Evolutionary conservation across 2,888 invertebrate genomes (phyloP).

Genomic region (Trichopria drosophilae): DNA sequence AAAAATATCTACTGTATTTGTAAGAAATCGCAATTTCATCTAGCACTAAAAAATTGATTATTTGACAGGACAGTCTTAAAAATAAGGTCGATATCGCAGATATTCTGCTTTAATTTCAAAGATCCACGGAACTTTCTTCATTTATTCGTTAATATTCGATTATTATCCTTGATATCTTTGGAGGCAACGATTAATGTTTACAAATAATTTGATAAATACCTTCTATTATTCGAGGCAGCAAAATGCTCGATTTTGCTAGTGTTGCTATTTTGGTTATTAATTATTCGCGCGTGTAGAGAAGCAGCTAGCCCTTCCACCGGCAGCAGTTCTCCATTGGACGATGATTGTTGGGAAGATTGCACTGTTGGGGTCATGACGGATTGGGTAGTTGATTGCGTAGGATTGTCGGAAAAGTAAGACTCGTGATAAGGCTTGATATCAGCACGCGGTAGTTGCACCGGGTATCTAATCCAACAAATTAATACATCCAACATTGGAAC

Average conservation of each 20-base stretch:
- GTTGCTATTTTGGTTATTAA: conserved; percentile 64
- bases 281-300: conserved; percentile 77
- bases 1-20: too few species aligned
- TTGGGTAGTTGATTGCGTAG: conserved; percentile 52
- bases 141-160: too few species aligned
- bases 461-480: too few species aligned
- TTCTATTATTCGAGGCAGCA: conserved; percentile 42
- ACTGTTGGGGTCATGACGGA: conserved; percentile 36
- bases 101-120: too few species aligned
- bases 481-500: too few species aligned
- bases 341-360: conserved; percentile 44
- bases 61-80: too few species aligned
- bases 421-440: conserved; percentile 75
- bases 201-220: conserved; percentile 34
- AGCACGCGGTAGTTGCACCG: conserved; percentile 67
- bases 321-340: conserved; percentile 51
- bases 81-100: too few species aligned
- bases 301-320: conserved; percentile 75
- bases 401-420: conserved; percentile 68
- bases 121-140: too few species aligned
- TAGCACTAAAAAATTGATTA: too few species aligned
- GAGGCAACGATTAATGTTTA: conserved; percentile 1
- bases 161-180: too few species aligned
- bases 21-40: too few species aligned
- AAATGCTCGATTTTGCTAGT: conserved; percentile 49